Evolutionary conservation across 2,113 vertebrate genomes (phyloP).

Genomic region (Silurus glanis): DNA sequence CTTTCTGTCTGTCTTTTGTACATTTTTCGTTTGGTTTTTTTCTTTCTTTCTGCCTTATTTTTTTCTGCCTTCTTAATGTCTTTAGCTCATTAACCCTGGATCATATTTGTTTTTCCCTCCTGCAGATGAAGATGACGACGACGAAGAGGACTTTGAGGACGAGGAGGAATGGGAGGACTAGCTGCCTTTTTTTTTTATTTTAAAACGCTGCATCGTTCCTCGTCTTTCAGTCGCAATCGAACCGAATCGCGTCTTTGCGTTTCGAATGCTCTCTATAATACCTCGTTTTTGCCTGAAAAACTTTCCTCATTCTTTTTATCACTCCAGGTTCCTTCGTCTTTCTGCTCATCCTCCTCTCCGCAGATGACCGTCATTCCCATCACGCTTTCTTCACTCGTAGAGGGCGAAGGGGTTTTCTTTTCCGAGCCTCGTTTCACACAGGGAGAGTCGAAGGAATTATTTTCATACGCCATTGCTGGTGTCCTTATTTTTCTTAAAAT

Average conservation of each 20-base stretch:
- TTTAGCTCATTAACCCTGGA: neutral
- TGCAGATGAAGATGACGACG: conserved; percentile 75
- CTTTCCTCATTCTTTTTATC: conserved; percentile 76
- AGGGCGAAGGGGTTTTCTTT: conserved; percentile 69
- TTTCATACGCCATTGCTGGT: conserved; percentile 92
- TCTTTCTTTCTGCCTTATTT: no score
- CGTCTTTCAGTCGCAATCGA: conserved; percentile 75
- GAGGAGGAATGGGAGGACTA: conserved; percentile 70
- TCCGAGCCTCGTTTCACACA: conserved; percentile 65
- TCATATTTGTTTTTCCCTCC: neutral
- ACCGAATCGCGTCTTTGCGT: conserved; percentile 86
- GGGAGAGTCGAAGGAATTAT: conserved; percentile 66
- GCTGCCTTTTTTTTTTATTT: neutral
- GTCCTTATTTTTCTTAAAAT: conserved; percentile 83
- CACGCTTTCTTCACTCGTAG: conserved; percentile 70
- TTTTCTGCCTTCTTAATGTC: no score
- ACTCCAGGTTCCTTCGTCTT: conserved; percentile 60
- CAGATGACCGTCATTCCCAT: conserved; percentile 79
- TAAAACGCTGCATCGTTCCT: conserved; percentile 81
- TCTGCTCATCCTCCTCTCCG: conserved; percentile 58
- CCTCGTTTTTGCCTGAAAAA: conserved; percentile 95
- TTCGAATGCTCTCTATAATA: conserved; percentile 97
- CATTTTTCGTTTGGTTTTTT: no score
- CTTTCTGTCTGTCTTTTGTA: no score
- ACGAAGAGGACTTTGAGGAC: conserved; percentile 86